Evolutionary conservation across 2,888 invertebrate genomes (phyloP).

Genomic region (Hypolimnas misippus): DNA sequence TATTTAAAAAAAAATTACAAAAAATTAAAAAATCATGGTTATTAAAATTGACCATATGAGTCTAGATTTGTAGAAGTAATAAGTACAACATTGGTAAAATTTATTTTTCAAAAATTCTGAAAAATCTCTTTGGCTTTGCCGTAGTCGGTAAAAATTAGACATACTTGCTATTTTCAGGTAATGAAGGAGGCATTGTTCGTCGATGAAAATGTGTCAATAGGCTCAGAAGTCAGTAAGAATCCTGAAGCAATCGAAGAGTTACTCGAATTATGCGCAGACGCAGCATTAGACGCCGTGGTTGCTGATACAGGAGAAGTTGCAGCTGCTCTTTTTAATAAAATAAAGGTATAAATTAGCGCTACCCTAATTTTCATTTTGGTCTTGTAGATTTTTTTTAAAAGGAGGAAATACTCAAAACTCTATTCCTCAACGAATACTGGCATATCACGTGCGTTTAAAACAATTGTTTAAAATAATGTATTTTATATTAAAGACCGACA

Average conservation of each 20-base stretch:
- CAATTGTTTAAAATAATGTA: too few relatives aligned
- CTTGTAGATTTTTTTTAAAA: too few relatives aligned
- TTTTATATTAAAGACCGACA: too few relatives aligned
- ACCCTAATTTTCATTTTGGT: neutral
- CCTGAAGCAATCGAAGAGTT: slow-evolving; percentile 84
- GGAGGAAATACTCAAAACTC: too few relatives aligned
- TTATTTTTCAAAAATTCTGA: neutral
- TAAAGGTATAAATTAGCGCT: slow-evolving; percentile 78
- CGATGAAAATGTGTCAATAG: slow-evolving; percentile 85
- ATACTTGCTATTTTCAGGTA: slow-evolving; percentile 50
- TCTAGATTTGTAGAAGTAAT: too few relatives aligned
- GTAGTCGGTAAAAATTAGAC: neutral
- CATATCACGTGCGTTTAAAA: too few relatives aligned
- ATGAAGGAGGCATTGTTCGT: slow-evolving; percentile 84
- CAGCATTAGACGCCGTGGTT: slow-evolving; percentile 85
- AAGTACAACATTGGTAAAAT: too few relatives aligned
- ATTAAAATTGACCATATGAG: too few relatives aligned
- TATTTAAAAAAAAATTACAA: too few relatives aligned
- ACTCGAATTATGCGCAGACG: slow-evolving; percentile 82
- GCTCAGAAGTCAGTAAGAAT: slow-evolving; percentile 82
- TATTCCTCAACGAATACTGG: too few relatives aligned
- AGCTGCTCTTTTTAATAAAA: slow-evolving; percentile 87
- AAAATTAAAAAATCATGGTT: too few relatives aligned
- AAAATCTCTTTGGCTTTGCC: too few relatives aligned
- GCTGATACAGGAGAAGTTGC: slow-evolving; percentile 80